These are phyloP conservation scores for Danaus chrysippus DNA, from an alignment of 2,888 invertebrate species.

Conservation along the genomic window DNA sequence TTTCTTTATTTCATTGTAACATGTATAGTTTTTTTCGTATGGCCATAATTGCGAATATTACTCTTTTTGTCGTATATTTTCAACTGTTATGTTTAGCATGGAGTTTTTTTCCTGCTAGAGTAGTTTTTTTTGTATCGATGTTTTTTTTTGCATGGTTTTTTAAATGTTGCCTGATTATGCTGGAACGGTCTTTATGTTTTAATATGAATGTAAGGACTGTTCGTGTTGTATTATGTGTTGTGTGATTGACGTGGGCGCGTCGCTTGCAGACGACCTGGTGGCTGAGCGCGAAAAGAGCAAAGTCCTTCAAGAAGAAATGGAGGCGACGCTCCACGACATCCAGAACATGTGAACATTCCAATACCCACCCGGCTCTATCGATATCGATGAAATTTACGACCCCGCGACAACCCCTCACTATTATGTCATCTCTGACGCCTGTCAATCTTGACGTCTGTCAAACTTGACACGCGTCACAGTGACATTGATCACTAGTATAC, in stretches of 20 bases:
- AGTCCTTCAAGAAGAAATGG: constrained; percentile 98
- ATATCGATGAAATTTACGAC: constrained; percentile 36
- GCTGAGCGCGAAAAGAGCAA: constrained; percentile 97
- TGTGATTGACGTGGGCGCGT: constrained; percentile 70
- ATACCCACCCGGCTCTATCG: constrained; percentile 40
- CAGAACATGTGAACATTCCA: constrained; percentile 94
- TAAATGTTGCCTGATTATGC: constrained; percentile 63
- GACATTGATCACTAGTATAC: not conserved
- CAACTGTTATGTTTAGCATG: constrained; percentile 56
- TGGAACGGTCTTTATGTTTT: constrained; percentile 27
- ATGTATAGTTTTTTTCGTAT: constrained; percentile 39
- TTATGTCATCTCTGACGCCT: constrained; percentile 15
- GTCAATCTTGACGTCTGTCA: constrained; percentile 22
- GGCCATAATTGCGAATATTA: constrained; percentile 20
- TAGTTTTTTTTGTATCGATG: constrained; percentile 46
- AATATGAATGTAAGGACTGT: constrained; percentile 33
- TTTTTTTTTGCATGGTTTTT: constrained; percentile 60
- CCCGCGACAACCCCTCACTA: constrained; percentile 17
- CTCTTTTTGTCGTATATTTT: constrained; percentile 26
- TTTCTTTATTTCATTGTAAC: constrained; percentile 64
- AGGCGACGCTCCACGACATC: constrained; percentile 98
- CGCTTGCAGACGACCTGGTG: constrained; percentile 94
- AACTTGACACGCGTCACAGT: not conserved
- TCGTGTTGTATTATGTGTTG: constrained; percentile 49
- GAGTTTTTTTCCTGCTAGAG: constrained; percentile 62